Conservation (phyloP, 2,797 vertebrate genomes). For the Neosalanx taihuensis region DNA sequence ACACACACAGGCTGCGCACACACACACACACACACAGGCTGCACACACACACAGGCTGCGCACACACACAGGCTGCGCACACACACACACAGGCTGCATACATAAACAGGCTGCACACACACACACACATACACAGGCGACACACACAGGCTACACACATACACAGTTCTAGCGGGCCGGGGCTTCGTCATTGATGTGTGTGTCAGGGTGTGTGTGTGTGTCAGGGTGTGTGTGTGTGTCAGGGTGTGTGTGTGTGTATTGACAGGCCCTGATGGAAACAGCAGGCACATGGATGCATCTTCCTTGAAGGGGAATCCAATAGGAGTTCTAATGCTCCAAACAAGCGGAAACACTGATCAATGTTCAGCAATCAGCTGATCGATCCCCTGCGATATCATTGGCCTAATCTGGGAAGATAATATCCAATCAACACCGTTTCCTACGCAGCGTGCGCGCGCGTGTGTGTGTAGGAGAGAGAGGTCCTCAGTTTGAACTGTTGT, state of each 20-base stretch:
- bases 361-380: constrained; percentile 56
- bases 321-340: constrained; percentile 46
- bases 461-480: background rate
- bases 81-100: background rate
- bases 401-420: constrained; percentile 56
- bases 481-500: no score
- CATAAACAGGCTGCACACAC: background rate
- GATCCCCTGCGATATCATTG: constrained; percentile 56
- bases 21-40: constrained; percentile 4
- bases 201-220: constrained; percentile 58
- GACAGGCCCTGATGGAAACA: constrained; percentile 41
- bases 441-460: constrained; percentile 2
- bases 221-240: constrained; percentile 62
- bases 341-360: constrained; percentile 57
- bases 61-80: background rate
- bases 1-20: background rate
- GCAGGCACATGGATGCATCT: constrained; percentile 35
- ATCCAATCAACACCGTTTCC: constrained; percentile 47
- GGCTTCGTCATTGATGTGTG: background rate
- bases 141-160: constrained; percentile 2
- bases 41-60: background rate
- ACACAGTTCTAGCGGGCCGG: constrained; percentile 1
- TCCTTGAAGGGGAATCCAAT: constrained; percentile 51
- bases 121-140: constrained; percentile 12
- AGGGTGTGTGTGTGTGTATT: constrained; percentile 44